These are phyloP conservation scores for Episyrphus balteatus DNA, from an alignment of 1,140 invertebrate genomes.

Conservation along the genomic window DNA sequence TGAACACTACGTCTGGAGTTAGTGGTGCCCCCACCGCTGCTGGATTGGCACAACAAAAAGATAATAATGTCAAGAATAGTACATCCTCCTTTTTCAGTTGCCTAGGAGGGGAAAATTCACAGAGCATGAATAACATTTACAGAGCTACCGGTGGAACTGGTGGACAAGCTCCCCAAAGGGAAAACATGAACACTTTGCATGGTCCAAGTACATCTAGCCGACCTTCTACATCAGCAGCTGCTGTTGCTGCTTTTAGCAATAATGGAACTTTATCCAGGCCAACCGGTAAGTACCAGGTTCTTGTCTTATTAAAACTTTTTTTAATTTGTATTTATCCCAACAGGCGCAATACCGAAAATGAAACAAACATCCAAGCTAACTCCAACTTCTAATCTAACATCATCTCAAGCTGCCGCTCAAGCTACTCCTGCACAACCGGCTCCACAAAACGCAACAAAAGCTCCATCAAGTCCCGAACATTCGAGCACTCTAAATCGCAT, in stretches of 20 bases:
- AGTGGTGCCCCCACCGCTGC: not conserved
- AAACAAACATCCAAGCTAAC: constrained; percentile 12
- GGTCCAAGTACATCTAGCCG: constrained; percentile 13
- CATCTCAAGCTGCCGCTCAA: not conserved
- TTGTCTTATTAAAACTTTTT: too few species aligned
- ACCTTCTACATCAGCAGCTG: constrained; percentile 5
- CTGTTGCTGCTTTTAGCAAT: not conserved
- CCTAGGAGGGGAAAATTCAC: constrained; percentile 34
- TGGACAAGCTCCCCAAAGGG: not conserved
- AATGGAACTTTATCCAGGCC: constrained; percentile 5
- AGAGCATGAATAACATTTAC: constrained; percentile 36
- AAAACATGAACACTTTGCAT: too few species aligned
- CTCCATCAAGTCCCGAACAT: constrained; percentile 9
- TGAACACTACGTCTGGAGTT: constrained; percentile 20
- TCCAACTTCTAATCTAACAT: constrained; percentile 8
- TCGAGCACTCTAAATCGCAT: constrained; percentile 36
- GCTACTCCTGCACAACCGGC: not conserved
- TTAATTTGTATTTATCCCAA: too few species aligned
- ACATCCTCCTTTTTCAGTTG: constrained; percentile 35
- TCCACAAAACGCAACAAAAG: constrained; percentile 1
- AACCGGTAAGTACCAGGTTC: constrained; percentile 11
- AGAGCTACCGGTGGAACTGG: constrained; percentile 16
- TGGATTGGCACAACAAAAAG: constrained; percentile 16
- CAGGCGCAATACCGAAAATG: constrained; percentile 27
- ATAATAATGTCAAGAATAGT: constrained; percentile 27